phyloP scores from a whole-genome alignment of 1,140 invertebrate genomes.

The Apis cerana region DNA sequence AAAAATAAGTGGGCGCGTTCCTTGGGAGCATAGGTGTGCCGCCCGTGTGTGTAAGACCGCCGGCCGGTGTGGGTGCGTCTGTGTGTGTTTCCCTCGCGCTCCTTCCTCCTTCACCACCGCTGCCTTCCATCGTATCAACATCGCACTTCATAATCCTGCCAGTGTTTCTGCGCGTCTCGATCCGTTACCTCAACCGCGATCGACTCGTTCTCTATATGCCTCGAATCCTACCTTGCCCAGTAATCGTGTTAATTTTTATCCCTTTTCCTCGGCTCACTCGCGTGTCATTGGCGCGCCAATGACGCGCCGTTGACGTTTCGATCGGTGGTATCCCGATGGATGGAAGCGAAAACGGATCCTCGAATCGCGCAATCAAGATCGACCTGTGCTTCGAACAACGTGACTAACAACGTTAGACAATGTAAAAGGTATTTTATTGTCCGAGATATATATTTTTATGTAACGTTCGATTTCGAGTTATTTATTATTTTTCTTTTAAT shows the following conservation, averaged over 20 bases:
- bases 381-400: not conserved
- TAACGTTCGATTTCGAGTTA: not conserved
- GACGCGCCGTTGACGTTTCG: not conserved
- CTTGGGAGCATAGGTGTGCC: conserved; percentile 28
- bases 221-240: not conserved
- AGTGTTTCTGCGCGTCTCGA: conserved; percentile 73
- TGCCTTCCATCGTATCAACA: conserved; percentile 73
- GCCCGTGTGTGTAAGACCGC: conserved; percentile 31
- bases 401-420: not conserved
- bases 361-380: not conserved
- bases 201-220: conserved; percentile 29
- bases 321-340: not conserved
- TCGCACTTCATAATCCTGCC: conserved; percentile 77
- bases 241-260: no score
- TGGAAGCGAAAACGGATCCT: not conserved
- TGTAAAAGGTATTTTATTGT: not conserved
- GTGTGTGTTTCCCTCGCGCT: conserved; percentile 60
- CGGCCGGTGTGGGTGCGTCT: conserved; percentile 44
- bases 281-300: not conserved
- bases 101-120: conserved; percentile 67
- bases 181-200: conserved; percentile 66
- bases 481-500: no score
- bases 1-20: conserved; percentile 26
- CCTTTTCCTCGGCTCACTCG: not conserved
- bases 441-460: not conserved